Evolutionary conservation across 2,888 invertebrate genomes (phyloP).

Genomic region (Oscheius myriophilus): DNA sequence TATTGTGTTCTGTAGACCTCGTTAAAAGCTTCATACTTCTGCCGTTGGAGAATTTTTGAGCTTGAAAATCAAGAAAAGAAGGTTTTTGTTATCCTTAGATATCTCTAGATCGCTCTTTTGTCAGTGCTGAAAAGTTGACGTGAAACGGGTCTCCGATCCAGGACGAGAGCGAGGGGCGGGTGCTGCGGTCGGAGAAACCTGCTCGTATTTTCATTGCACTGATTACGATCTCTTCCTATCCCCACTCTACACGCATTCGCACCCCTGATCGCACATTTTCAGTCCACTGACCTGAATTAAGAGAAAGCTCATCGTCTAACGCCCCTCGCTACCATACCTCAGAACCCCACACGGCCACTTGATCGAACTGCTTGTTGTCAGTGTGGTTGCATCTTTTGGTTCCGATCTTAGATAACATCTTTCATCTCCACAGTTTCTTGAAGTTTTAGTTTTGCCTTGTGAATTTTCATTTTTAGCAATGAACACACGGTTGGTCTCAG

Average conservation of each 20-base stretch:
- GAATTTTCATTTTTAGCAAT: slow-evolving; percentile 1
- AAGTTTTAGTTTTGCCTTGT: background rate
- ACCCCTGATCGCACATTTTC: slow-evolving; percentile 15
- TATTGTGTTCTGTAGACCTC: too few species aligned
- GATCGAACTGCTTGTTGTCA: background rate
- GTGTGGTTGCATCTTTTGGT: background rate
- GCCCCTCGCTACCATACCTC: background rate
- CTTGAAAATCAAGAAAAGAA: too few species aligned
- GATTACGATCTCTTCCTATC: slow-evolving; percentile 32
- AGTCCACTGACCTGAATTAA: background rate
- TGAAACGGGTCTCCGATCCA: slow-evolving; percentile 30
- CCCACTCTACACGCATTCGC: slow-evolving; percentile 26
- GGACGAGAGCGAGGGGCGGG: slow-evolving; percentile 31
- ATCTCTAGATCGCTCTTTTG: slow-evolving; percentile 7
- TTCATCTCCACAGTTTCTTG: too few species aligned
- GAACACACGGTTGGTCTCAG: slow-evolving; percentile 22
- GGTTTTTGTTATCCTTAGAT: too few species aligned
- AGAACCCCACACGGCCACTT: background rate
- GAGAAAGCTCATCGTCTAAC: background rate
- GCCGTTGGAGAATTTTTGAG: too few species aligned
- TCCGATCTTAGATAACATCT: too few species aligned
- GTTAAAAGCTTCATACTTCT: too few species aligned
- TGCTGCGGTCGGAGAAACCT: slow-evolving; percentile 30
- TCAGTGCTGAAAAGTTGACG: slow-evolving; percentile 14
- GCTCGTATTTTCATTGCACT: slow-evolving; percentile 33